phyloP scores from a whole-genome alignment of 1,140 invertebrate genomes.

The Frieseomelitta varia region DNA sequence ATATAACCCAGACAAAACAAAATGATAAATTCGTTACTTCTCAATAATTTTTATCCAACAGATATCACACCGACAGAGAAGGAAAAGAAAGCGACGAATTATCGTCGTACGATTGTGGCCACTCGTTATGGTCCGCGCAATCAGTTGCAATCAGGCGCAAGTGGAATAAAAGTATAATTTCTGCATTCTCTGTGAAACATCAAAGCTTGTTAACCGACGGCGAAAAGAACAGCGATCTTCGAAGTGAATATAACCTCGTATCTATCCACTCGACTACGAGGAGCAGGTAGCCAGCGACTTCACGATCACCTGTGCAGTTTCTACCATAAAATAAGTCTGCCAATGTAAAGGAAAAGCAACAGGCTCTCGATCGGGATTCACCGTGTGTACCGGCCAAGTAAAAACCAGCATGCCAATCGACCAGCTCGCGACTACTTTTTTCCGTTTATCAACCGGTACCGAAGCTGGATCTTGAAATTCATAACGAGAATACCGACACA shows the following conservation, averaged over 20 bases:
- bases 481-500: slow-evolving; percentile 25
- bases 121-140: no score
- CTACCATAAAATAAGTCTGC: not conserved
- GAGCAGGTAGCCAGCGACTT: not conserved
- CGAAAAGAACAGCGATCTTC: not conserved
- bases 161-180: no score
- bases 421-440: slow-evolving; percentile 16
- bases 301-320: slow-evolving; percentile 1
- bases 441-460: slow-evolving; percentile 8
- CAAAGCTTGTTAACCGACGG: not conserved
- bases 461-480: slow-evolving; percentile 12
- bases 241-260: not conserved
- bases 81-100: no score
- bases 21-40: no score
- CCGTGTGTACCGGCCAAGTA: not conserved
- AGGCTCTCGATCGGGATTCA: not conserved
- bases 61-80: no score
- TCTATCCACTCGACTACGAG: no score
- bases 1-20: no score
- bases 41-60: no score
- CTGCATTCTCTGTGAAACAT: not conserved
- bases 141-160: no score
- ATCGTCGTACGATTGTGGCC: no score
- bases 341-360: not conserved
- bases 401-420: slow-evolving; percentile 27